These are phyloP conservation scores for Cygnus buccinator DNA, from an alignment of 2,113 vertebrate genomes.

Conservation along the genomic window DNA sequence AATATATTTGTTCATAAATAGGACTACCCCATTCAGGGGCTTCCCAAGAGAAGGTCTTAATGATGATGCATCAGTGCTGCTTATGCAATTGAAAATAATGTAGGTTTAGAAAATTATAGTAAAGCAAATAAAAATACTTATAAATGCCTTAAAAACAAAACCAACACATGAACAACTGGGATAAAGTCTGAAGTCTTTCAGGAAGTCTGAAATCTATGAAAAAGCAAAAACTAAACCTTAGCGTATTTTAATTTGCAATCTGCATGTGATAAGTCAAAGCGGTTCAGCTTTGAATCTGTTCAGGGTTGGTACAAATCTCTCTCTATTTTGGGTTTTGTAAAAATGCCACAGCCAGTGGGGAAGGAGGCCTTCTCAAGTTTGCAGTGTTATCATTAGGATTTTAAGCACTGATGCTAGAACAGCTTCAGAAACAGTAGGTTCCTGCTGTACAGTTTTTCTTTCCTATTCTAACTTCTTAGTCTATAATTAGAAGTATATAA, in stretches of 20 bases:
- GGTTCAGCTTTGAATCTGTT: neutral
- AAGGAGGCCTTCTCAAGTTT: neutral
- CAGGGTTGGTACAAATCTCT: neutral
- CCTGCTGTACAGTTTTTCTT: neutral
- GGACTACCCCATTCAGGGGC: neutral
- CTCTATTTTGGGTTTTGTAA: neutral
- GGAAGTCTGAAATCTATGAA: neutral
- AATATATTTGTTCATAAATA: neutral
- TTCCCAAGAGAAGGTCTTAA: neutral
- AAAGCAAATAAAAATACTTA: neutral
- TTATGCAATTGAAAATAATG: neutral
- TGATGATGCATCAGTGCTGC: neutral
- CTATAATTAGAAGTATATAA: slow-evolving; percentile 45
- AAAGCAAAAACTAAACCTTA: neutral
- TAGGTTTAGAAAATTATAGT: neutral
- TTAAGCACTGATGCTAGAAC: neutral
- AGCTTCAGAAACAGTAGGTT: slow-evolving; percentile 8
- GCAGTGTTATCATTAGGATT: neutral
- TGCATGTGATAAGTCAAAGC: neutral
- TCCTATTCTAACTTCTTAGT: neutral
- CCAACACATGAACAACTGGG: neutral
- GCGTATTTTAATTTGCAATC: neutral
- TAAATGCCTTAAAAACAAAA: neutral
- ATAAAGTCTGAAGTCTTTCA: neutral
- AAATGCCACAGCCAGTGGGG: neutral